These are phyloP conservation scores for Pelecanoides urinatrix DNA, from an alignment of 2,113 vertebrate genomes.

Conservation along the genomic window DNA sequence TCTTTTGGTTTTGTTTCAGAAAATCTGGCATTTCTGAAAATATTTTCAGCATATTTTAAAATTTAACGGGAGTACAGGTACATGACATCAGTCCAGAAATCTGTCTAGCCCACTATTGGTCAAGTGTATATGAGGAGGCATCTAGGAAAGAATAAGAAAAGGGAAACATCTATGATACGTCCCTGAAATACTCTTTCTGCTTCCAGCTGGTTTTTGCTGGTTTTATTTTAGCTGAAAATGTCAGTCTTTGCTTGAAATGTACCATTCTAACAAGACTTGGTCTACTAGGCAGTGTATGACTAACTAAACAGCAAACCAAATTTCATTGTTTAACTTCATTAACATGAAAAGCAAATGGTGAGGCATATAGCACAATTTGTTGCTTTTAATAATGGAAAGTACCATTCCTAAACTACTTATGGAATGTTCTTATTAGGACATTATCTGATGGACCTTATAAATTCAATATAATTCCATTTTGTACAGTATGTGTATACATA, in stretches of 20 bases:
- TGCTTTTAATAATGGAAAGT: not conserved
- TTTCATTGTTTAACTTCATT: not conserved
- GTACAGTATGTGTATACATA: too few relatives aligned
- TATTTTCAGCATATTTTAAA: not conserved
- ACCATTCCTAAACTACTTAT: not conserved
- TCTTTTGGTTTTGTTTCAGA: not conserved
- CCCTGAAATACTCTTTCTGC: not conserved
- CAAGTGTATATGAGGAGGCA: not conserved
- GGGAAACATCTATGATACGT: not conserved
- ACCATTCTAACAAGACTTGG: not conserved
- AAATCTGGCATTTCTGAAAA: not conserved
- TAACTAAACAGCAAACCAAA: not conserved
- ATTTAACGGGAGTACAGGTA: not conserved
- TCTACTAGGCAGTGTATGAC: not conserved
- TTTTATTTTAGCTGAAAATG: not conserved
- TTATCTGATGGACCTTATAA: not conserved
- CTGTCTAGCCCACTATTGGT: not conserved
- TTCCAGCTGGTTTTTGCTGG: not conserved
- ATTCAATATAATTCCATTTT: not conserved
- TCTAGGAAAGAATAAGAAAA: not conserved
- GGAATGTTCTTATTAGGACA: not conserved
- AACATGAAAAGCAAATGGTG: not conserved
- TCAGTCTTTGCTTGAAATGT: not conserved
- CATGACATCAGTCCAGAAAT: not conserved
- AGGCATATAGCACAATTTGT: not conserved